Conservation (phyloP, 2,113 vertebrate genomes). For the Australoheros scitulus region DNA sequence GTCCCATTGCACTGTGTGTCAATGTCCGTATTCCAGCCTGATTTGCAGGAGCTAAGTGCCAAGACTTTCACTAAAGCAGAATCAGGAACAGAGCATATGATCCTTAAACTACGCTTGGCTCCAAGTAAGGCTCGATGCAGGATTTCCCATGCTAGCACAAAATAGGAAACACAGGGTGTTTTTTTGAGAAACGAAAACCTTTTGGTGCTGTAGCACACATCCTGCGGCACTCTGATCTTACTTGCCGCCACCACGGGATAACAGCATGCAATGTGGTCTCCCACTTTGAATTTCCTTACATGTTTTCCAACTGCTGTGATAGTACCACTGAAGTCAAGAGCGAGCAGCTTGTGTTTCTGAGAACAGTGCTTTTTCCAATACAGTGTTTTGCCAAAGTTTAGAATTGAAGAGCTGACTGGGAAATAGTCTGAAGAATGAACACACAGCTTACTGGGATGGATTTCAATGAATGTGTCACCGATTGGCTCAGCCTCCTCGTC, state of each 20-base stretch:
- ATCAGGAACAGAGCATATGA: constrained; percentile 77
- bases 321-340: constrained; percentile 85
- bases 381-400: constrained; percentile 79
- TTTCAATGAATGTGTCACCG: constrained; percentile 73
- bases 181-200: constrained; percentile 76
- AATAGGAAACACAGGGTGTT: constrained; percentile 85
- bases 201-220: constrained; percentile 81
- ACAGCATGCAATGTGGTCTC: constrained; percentile 83
- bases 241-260: constrained; percentile 81
- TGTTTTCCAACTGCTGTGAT: constrained; percentile 80
- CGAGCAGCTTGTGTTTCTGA: constrained; percentile 81
- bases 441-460: constrained; percentile 80
- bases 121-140: constrained; percentile 73
- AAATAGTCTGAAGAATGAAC: constrained; percentile 89
- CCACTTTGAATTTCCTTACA: constrained; percentile 84
- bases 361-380: constrained; percentile 83
- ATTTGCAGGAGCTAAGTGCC: constrained; percentile 69
- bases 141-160: constrained; percentile 84
- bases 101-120: constrained; percentile 74
- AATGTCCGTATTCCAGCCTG: constrained; percentile 79
- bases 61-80: constrained; percentile 83
- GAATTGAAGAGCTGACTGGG: constrained; percentile 82
- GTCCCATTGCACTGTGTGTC: constrained; percentile 51
- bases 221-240: constrained; percentile 78
- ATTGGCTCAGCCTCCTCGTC: constrained; percentile 22